phyloP scores from a whole-genome alignment of 2,113 vertebrate species.

The Proteles cristata region DNA sequence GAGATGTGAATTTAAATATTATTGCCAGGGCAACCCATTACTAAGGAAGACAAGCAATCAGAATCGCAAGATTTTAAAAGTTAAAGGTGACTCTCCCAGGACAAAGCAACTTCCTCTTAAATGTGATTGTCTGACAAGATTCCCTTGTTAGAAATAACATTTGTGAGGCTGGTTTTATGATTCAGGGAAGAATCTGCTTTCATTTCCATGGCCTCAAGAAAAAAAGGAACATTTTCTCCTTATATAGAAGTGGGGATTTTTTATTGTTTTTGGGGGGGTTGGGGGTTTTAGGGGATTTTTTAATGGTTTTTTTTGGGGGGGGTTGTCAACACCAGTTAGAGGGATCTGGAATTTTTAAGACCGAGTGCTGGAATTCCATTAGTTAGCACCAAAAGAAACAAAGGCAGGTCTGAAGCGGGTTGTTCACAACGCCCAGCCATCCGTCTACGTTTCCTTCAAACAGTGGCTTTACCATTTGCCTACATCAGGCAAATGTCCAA shows the following conservation, averaged over 20 bases:
- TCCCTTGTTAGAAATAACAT: constrained; percentile 11
- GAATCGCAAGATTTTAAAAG: constrained; percentile 30
- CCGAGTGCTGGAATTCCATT: background rate
- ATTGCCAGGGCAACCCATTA: constrained; percentile 64
- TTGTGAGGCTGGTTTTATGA: background rate
- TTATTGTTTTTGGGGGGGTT: background rate
- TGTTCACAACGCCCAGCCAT: background rate
- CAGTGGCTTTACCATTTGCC: background rate
- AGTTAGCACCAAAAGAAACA: background rate
- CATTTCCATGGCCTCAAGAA: constrained; percentile 4
- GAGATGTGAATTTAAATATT: constrained; percentile 57
- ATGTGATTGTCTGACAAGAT: constrained; percentile 37
- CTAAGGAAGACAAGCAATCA: constrained; percentile 56
- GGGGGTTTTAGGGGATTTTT: too few relatives aligned
- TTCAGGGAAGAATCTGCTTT: background rate
- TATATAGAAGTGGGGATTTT: background rate
- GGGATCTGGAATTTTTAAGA: background rate
- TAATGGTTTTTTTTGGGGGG: too few relatives aligned
- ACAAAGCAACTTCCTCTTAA: constrained; percentile 39
- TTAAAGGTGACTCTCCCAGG: constrained; percentile 45
- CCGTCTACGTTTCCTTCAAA: background rate
- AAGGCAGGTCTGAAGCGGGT: background rate
- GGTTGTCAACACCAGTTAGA: background rate
- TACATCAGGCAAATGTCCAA: background rate
- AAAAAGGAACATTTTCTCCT: background rate